Evolutionary conservation across 2,888 invertebrate genomes (phyloP).

Genomic region (Chouioia cunea): DNA sequence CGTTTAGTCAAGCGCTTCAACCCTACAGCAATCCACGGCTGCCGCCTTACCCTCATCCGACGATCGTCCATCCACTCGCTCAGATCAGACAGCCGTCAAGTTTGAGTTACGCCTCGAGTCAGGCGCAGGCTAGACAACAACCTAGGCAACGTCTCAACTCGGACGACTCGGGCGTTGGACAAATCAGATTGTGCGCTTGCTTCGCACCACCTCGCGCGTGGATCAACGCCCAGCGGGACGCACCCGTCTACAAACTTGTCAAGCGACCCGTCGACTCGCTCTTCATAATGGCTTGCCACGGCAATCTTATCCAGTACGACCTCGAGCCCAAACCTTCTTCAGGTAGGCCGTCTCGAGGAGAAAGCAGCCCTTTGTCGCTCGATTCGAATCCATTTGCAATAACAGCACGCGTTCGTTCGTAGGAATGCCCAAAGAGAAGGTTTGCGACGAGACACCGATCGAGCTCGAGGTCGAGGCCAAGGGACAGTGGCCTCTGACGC

Average conservation of each 20-base stretch:
- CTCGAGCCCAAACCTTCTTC: conserved; percentile 82
- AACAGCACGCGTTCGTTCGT: conserved; percentile 27
- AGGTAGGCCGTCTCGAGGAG: too few relatives aligned
- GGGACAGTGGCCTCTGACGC: conserved; percentile 90
- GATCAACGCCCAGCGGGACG: conserved; percentile 71
- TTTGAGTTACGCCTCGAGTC: conserved; percentile 61
- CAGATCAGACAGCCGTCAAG: conserved; percentile 82
- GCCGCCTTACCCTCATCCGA: conserved; percentile 91
- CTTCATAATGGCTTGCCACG: conserved; percentile 90
- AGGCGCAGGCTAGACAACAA: conserved; percentile 63
- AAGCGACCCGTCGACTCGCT: conserved; percentile 82
- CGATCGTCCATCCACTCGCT: conserved; percentile 83
- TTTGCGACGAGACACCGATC: conserved; percentile 87
- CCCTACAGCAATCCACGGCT: conserved; percentile 90
- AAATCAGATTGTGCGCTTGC: conserved; percentile 82
- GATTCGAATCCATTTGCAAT: too few relatives aligned
- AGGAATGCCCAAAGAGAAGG: conserved; percentile 86
- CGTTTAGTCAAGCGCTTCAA: conserved; percentile 49
- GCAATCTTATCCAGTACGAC: conserved; percentile 88
- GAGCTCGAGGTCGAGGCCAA: conserved; percentile 88
- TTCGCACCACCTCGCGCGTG: conserved; percentile 84
- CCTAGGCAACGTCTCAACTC: conserved; percentile 77
- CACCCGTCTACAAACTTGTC: conserved; percentile 61
- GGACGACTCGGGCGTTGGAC: conserved; percentile 78
- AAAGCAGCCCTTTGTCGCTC: too few relatives aligned